Base-by-base conservation (phyloP, 2,797 vertebrate genomes). In the Brotula barbata region DNA sequence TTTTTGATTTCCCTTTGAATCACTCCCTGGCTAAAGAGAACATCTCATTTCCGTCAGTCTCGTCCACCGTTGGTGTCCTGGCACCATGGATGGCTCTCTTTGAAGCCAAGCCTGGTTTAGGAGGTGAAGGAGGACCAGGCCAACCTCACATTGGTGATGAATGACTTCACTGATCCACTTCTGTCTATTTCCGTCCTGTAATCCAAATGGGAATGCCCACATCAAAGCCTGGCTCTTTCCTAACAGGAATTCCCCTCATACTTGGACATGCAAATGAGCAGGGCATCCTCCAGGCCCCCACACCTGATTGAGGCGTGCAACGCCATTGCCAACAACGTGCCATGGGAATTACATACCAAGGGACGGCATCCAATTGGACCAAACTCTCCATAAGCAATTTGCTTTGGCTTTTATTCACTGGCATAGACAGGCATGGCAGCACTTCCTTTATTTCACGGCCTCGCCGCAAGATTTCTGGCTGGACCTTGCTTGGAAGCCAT, bases 331-430 rank as follows among this genome's bases (percentile, higher is more conserved):
- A 92, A 79, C 73, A 68, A 77, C 69, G 64, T 65, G 83, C 84
- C 88, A 77, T 74, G 89, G 90, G 90, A 90, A 91, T 92, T 90
- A 90, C 85, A 90, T 85, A 87, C 86, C 84, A 82, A 88, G 90
- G 87, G 88, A 90, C 69, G 78, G 73, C 84, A 64, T 92, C 91
- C 91, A 92, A 91, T 87, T 91, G 90, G 90, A 91, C 89, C 86
- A 88, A 86, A 85, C 78, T 90, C 87, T 89, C 86, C 85, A 82
- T 84, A 84, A 90, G 88, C 87, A 89, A 91, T 91, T 89, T 87
- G 88, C 86, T 84, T 90, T 89, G 90, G 90, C 90, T 87, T n/a
- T 84, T 84, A 77, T 84, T 87, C 84, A 84, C 88, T 92, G 91
- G 90, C 90, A 91, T 79, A 82, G 75, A 78, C 77, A 81, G 78